These are phyloP conservation scores for Galemys pyrenaicus DNA, from an alignment of 2,113 vertebrate genomes.

Conservation along the genomic window DNA sequence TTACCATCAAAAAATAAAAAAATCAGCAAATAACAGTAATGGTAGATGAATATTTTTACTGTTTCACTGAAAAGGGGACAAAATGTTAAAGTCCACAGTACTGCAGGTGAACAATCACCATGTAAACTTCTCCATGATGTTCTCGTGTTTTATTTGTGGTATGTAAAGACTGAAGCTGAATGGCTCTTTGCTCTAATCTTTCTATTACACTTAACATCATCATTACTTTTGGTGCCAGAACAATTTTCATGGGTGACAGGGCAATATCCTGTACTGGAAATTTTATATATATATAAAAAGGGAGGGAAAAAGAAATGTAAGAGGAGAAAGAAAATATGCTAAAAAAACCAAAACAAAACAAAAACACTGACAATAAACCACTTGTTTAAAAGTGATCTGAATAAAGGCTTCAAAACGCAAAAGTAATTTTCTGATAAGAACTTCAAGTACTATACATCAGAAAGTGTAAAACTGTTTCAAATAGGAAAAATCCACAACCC, in stretches of 20 bases:
- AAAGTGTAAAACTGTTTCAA: slow-evolving; percentile 81
- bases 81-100: slow-evolving; percentile 86
- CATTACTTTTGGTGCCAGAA: slow-evolving; percentile 78
- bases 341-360: background rate
- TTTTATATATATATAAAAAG: background rate
- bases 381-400: slow-evolving; percentile 72
- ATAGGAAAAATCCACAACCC: slow-evolving; percentile 64
- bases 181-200: slow-evolving; percentile 87
- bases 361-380: slow-evolving; percentile 78
- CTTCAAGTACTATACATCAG: slow-evolving; percentile 88
- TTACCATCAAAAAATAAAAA: slow-evolving; percentile 82
- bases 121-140: slow-evolving; percentile 84
- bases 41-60: slow-evolving; percentile 84
- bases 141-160: slow-evolving; percentile 78
- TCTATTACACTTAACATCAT: slow-evolving; percentile 60
- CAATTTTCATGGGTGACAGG: slow-evolving; percentile 71
- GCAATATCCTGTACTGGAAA: slow-evolving; percentile 66
- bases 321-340: slow-evolving; percentile 39
- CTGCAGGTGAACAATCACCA: slow-evolving; percentile 86
- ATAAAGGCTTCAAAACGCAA: slow-evolving; percentile 76
- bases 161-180: slow-evolving; percentile 86
- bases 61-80: slow-evolving; percentile 82
- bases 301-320: background rate
- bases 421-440: slow-evolving; percentile 76
- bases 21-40: slow-evolving; percentile 86